These are phyloP conservation scores for Gibbula magus DNA, from an alignment of 2,888 invertebrate genomes.

Conservation along the genomic window DNA sequence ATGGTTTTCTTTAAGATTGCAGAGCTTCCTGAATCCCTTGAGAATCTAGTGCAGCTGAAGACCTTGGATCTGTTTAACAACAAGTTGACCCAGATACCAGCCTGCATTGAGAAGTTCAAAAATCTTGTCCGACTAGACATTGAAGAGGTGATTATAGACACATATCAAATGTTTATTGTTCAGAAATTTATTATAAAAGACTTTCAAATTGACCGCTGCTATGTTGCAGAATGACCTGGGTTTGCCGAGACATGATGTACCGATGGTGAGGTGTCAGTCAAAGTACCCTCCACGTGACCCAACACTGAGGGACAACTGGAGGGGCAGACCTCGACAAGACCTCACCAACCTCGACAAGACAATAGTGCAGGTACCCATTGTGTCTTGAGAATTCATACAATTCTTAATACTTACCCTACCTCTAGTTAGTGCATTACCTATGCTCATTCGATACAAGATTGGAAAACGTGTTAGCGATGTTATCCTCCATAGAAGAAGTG, in stretches of 20 bases:
- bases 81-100: conserved; percentile 58
- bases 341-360: conserved; percentile 37
- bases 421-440: too few species aligned
- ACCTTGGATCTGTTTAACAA: conserved; percentile 67
- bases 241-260: conserved; percentile 50
- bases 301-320: conserved; percentile 57
- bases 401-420: too few species aligned
- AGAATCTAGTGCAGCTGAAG: conserved; percentile 58
- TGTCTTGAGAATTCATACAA: too few species aligned
- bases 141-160: conserved; percentile 43
- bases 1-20: conserved; percentile 52
- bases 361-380: conserved; percentile 36
- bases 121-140: conserved; percentile 61
- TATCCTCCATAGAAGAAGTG: too few species aligned
- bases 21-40: conserved; percentile 66
- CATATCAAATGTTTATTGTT: too few species aligned
- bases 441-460: too few species aligned
- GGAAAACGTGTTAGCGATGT: too few species aligned
- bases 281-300: conserved; percentile 58
- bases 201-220: background rate
- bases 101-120: conserved; percentile 49
- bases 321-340: conserved; percentile 54
- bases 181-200: too few species aligned
- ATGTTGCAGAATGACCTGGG: conserved; percentile 55
- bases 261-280: conserved; percentile 42